Base-by-base conservation (phyloP, 2,113 vertebrate genomes). In the Puma concolor region DNA sequence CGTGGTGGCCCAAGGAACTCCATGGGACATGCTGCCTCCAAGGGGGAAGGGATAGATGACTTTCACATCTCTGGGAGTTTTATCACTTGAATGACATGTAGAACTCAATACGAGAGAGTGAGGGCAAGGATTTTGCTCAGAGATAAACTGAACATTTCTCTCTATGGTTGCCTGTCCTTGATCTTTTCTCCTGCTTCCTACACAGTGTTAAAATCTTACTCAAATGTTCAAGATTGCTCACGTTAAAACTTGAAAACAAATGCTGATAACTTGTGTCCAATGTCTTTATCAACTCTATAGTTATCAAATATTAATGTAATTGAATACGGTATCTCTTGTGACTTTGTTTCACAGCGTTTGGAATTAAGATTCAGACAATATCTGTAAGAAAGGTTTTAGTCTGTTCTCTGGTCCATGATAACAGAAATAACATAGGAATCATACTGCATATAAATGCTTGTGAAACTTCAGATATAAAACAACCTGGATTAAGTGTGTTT, bases 1-100 rank as follows among this genome's bases (percentile, higher is more conserved):
- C 63, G 0, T 27, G 17, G 41, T 36, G 4, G 25, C 27, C 41
- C 27, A 36, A 3, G 0, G 13, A 71, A 27, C 6, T 63, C n/a
- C 13, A 2, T 33, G 60, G 91, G 64, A 38, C 3, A 11, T 17
- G 19, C 27, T 44, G 2, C n/a, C 33, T 52, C 27, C 0, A 29
- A 29, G 2, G 29, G 9, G 25, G 11, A 23, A 74, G 4, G 12
- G 1, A 21, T 29, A 19, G 2, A 11, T 7, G 23, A 9, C 3
- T 19, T 14, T 48, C 13, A 2, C 1, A 31, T 44, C 36, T 44
- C 25, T 66, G 14, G 17, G 12, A n/a, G 11, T 33, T 57, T 85
- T 57, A 29, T 17, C 41, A 44, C 9, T 54, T 84, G 11, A 41
- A 19, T 5, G 4, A 57, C 10, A 38, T 41, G 4, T 27, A 31